Percentiles rank a stretch among this genome's conserved stretches.
These are phyloP conservation scores for Elgaria multicarinata DNA, from an alignment of 2,113 vertebrate genomes.

Conservation along the genomic window DNA sequence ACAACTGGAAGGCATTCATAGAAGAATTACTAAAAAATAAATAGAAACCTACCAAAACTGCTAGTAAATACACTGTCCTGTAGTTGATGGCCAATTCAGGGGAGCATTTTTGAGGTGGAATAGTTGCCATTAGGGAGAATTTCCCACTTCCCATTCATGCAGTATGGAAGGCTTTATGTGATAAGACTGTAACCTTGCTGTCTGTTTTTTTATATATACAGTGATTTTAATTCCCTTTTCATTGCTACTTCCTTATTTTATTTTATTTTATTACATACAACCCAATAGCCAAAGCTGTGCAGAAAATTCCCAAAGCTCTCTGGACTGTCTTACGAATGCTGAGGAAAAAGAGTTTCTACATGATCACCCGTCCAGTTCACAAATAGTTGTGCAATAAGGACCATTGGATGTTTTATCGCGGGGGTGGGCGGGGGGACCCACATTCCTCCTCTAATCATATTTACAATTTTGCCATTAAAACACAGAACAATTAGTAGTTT, in stretches of 20 bases:
- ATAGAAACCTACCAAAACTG: background rate
- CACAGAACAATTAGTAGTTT: background rate
- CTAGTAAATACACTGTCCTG: background rate
- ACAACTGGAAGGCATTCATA: background rate
- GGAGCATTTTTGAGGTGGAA: background rate
- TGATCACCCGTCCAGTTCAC: background rate
- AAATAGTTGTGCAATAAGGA: background rate
- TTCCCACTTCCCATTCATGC: background rate
- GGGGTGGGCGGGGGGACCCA: too few species aligned
- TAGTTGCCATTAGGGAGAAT: background rate
- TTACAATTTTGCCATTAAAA: background rate
- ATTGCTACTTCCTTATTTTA: too few species aligned
- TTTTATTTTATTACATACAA: too few species aligned
- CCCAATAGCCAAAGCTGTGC: too few species aligned
- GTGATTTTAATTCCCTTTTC: too few species aligned
- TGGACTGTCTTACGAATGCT: background rate
- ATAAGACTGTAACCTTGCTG: too few species aligned
- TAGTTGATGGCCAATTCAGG: background rate
- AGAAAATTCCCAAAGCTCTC: too few species aligned
- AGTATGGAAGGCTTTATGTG: background rate
- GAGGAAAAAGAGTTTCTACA: background rate
- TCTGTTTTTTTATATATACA: too few species aligned
- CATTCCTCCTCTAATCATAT: background rate
- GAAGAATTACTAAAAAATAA: background rate
- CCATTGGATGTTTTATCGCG: background rate